These are phyloP conservation scores for Bimastos eiseni DNA, from an alignment of 2,888 invertebrate species.

Conservation along the genomic window DNA sequence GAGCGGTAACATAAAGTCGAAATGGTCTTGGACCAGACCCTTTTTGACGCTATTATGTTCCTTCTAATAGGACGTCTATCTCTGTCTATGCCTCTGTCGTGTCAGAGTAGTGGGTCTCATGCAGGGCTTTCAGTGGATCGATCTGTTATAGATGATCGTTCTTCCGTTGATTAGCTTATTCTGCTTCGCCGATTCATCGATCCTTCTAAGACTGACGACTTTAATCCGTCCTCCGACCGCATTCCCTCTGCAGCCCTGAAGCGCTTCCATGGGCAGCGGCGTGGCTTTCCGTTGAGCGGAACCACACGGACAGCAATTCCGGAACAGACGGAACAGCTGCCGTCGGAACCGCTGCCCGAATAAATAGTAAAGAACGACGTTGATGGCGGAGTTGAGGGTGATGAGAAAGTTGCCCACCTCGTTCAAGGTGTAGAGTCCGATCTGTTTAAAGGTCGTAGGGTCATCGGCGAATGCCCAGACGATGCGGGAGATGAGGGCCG, in stretches of 20 bases:
- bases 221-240: not conserved
- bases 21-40: not conserved
- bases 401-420: conserved; percentile 60
- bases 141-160: not conserved
- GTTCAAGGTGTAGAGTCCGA: conserved; percentile 53
- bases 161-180: not conserved
- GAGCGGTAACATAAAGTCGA: not conserved
- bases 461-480: conserved; percentile 55
- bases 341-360: conserved; percentile 59
- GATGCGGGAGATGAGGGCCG: conserved; percentile 58
- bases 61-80: not conserved
- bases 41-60: not conserved
- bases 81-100: not conserved
- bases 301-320: conserved; percentile 45
- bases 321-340: conserved; percentile 58
- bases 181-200: not conserved
- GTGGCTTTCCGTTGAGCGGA: not conserved
- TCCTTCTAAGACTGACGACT: not conserved
- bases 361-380: conserved; percentile 62
- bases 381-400: conserved; percentile 60
- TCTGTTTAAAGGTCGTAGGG: conserved; percentile 34
- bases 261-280: not conserved
- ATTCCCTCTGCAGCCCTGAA: not conserved
- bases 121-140: not conserved
- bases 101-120: not conserved